phyloP scores from a whole-genome alignment of 2,113 vertebrate species.

The Mesocricetus auratus region DNA sequence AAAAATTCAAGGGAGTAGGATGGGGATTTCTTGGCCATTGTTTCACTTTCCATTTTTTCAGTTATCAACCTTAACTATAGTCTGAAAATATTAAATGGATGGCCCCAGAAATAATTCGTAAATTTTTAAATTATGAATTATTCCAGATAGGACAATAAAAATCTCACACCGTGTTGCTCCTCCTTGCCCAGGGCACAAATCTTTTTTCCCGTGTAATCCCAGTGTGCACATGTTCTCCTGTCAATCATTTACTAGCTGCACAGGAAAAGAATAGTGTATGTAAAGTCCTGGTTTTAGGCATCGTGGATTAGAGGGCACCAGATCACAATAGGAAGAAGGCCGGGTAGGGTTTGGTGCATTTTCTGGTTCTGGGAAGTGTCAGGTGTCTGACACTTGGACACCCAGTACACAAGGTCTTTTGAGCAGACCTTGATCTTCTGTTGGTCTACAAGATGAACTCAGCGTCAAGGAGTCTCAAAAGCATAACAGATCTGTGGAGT shows the following conservation, averaged over 20 bases:
- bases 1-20: not conserved
- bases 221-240: not conserved
- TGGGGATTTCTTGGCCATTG: not conserved
- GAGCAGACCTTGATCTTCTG: slow-evolving; percentile 48
- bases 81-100: not conserved
- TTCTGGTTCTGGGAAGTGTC: not conserved
- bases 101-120: not conserved
- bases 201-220: too few relatives aligned
- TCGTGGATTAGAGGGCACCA: not conserved
- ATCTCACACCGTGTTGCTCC: not conserved
- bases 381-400: not conserved
- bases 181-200: too few relatives aligned
- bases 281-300: not conserved
- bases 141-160: not conserved
- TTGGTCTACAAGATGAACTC: slow-evolving; percentile 31
- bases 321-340: not conserved
- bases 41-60: not conserved
- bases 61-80: not conserved
- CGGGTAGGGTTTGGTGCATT: not conserved
- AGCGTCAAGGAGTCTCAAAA: slow-evolving; percentile 31
- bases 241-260: not conserved
- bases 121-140: not conserved
- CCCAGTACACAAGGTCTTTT: not conserved
- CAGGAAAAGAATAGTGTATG: not conserved
- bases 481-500: not conserved